A percentile compares a stretch with the other conserved stretches of the same genome.
Conservation (phyloP, 2,888 invertebrate species). For the Beris morrisii region DNA sequence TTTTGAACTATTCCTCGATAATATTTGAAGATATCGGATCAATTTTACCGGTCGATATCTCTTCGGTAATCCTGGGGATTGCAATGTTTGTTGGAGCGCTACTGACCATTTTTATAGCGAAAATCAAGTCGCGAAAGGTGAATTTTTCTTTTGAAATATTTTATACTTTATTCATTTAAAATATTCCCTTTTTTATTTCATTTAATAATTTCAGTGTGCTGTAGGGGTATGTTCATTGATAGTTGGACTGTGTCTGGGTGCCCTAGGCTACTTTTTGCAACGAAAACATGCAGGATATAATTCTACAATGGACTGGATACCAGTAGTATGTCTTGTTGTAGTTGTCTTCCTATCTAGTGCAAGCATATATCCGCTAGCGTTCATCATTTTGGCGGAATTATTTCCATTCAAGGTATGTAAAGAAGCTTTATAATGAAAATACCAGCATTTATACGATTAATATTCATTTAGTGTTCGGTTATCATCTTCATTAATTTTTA, state of each 20-base stretch:
- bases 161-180: background rate
- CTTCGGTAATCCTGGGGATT: constrained; percentile 45
- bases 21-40: constrained; percentile 42
- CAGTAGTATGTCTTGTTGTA: constrained; percentile 43
- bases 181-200: background rate
- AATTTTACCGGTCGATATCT: constrained; percentile 41
- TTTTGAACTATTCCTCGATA: constrained; percentile 47
- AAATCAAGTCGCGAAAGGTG: constrained; percentile 47
- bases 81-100: constrained; percentile 46
- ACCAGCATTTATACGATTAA: background rate
- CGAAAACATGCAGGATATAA: background rate
- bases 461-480: background rate
- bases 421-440: background rate
- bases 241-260: constrained; percentile 16
- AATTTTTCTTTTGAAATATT: background rate
- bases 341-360: constrained; percentile 47
- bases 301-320: constrained; percentile 40
- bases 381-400: constrained; percentile 48
- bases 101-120: constrained; percentile 43
- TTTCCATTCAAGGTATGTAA: constrained; percentile 46
- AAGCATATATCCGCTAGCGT: constrained; percentile 48
- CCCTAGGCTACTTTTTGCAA: constrained; percentile 22
- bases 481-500: too few species aligned
- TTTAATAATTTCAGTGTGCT: background rate
- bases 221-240: constrained; percentile 26